phyloP scores from a whole-genome alignment of 2,888 invertebrate genomes.

The Pachydiplax longipennis region DNA sequence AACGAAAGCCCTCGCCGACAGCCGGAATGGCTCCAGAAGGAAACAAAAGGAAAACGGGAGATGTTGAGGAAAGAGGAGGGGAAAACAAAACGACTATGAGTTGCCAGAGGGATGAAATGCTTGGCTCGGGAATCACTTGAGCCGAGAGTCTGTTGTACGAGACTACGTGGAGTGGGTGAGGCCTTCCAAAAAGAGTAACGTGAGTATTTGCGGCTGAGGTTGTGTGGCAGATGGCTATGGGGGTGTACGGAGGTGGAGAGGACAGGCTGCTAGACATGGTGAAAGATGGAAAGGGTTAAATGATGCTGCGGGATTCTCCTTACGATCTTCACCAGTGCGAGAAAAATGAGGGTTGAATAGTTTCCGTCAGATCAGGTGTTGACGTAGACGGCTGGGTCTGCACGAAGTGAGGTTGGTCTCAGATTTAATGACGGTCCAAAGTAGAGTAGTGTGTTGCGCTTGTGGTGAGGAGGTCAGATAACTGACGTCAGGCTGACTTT shows the following conservation, averaged over 20 bases:
- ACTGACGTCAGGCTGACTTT: too few relatives aligned
- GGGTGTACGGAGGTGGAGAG: neutral
- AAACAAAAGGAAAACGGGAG: neutral
- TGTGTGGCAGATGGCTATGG: neutral
- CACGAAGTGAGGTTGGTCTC: too few relatives aligned
- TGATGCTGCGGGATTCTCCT: too few relatives aligned
- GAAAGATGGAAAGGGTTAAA: neutral
- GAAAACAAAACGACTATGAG: neutral
- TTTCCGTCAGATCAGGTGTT: neutral
- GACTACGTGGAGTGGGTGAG: neutral
- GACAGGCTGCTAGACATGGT: neutral
- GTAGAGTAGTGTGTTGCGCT: too few relatives aligned
- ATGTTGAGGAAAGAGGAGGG: neutral
- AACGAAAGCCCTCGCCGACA: neutral
- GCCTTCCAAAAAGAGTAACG: neutral
- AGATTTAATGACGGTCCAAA: too few relatives aligned
- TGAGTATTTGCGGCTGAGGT: neutral
- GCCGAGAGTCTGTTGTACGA: constrained; percentile 18
- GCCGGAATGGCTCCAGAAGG: neutral
- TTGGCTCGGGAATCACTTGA: neutral
- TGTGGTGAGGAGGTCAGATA: too few relatives aligned
- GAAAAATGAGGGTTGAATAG: neutral
- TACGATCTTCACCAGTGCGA: too few relatives aligned
- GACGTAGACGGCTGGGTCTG: too few relatives aligned
- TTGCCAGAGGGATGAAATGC: constrained; percentile 1